These are phyloP conservation scores for Lasiurus borealis DNA, from an alignment of 2,113 vertebrate species.

Conservation along the genomic window DNA sequence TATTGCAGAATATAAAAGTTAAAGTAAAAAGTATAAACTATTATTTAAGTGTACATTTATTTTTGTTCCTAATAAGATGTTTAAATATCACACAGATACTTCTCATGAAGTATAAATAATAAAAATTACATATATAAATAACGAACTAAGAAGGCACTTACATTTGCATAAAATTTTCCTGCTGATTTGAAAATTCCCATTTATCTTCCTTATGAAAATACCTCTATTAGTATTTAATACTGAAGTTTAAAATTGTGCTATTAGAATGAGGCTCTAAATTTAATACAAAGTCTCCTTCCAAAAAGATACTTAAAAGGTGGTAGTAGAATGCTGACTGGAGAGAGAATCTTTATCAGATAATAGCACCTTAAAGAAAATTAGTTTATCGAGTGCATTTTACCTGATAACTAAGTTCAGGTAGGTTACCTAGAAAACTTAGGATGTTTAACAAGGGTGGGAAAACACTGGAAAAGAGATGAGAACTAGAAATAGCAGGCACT, in stretches of 20 bases:
- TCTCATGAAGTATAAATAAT: conserved; percentile 1
- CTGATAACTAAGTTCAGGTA: conserved; percentile 68
- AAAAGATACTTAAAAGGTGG: conserved; percentile 25
- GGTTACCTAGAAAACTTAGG: conserved; percentile 47
- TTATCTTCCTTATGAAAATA: conserved; percentile 45
- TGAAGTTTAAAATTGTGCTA: conserved; percentile 57
- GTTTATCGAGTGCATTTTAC: conserved; percentile 58
- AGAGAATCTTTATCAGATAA: conserved; percentile 70
- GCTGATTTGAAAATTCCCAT: conserved; percentile 12
- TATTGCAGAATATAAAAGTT: conserved; percentile 55
- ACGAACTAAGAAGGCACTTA: neutral
- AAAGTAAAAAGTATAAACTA: conserved; percentile 16
- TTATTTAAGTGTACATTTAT: conserved; percentile 28
- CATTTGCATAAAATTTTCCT: neutral
- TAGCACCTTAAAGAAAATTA: conserved; percentile 63
- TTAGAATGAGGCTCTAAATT: conserved; percentile 46
- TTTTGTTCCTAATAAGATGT: conserved; percentile 51
- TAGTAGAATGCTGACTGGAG: neutral
- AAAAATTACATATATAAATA: conserved; percentile 22
- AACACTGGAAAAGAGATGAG: conserved; percentile 4
- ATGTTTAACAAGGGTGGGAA: conserved; percentile 54
- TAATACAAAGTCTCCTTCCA: conserved; percentile 42
- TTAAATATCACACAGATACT: neutral
- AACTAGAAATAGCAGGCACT: neutral
- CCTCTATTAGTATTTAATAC: conserved; percentile 36